phyloP scores from a whole-genome alignment of 2,113 vertebrate species.

The Chaetodon trifascialis region DNA sequence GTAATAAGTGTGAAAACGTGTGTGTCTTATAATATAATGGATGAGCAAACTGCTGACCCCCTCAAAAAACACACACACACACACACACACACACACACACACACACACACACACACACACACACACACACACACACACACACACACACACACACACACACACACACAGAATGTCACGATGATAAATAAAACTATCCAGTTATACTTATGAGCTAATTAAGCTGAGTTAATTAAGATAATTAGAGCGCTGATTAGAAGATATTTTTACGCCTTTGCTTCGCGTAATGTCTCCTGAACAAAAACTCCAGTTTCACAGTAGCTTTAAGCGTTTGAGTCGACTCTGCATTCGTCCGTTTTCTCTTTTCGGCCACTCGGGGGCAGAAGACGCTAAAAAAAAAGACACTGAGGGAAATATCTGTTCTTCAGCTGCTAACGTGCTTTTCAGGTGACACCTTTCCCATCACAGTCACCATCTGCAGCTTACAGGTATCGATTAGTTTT shows the following conservation, averaged over 20 bases:
- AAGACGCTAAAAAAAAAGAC: neutral
- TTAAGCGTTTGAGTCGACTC: neutral
- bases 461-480: neutral
- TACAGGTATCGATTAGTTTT: neutral
- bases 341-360: neutral
- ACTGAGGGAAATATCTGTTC: neutral
- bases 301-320: neutral
- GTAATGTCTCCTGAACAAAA: neutral
- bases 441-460: neutral
- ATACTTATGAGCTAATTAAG: slow-evolving; percentile 21
- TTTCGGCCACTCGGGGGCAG: neutral
- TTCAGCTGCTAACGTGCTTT: neutral
- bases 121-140: neutral
- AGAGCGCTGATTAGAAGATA: slow-evolving; percentile 16
- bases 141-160: neutral
- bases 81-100: neutral
- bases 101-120: neutral
- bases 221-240: slow-evolving; percentile 49
- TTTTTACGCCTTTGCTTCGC: neutral
- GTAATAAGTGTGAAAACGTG: neutral
- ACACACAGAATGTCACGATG: neutral
- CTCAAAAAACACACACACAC: neutral
- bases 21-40: neutral
- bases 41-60: neutral
- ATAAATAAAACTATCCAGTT: slow-evolving; percentile 16